Conservation (phyloP, 1,140 invertebrate genomes). For the Drosophila saltans region DNA sequence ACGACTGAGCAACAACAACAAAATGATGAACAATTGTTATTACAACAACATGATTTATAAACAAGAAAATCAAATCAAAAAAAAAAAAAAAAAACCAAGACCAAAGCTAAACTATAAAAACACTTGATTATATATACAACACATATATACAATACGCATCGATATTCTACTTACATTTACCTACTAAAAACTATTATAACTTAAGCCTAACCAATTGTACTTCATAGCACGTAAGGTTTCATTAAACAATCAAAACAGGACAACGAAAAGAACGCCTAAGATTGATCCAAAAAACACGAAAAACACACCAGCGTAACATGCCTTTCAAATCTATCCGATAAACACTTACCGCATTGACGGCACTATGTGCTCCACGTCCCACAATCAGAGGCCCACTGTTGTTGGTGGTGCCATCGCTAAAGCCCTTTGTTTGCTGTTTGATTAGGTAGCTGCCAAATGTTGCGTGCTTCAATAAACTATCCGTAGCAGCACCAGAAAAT, state of each 20-base stretch:
- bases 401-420: constrained; percentile 6
- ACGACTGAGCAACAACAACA: constrained; percentile 63
- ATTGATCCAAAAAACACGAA: not conserved
- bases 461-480: constrained; percentile 50
- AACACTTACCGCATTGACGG: constrained; percentile 76
- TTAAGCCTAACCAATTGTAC: constrained; percentile 83
- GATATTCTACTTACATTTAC: constrained; percentile 3
- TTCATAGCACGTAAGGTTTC: constrained; percentile 84
- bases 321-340: not conserved
- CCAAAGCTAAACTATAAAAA: constrained; percentile 80
- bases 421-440: constrained; percentile 28
- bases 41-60: constrained; percentile 71
- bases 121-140: constrained; percentile 29
- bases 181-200: constrained; percentile 30
- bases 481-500: constrained; percentile 45
- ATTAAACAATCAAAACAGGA: constrained; percentile 67
- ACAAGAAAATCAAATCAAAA: constrained; percentile 80
- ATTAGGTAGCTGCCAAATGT: constrained; percentile 72
- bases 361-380: constrained; percentile 59
- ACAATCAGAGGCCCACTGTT: constrained; percentile 62
- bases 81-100: constrained; percentile 75
- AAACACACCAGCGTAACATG: no score
- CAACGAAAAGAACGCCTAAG: not conserved
- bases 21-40: constrained; percentile 42
- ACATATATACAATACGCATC: constrained; percentile 1